Percentiles rank a stretch among this genome's conserved stretches.
Evolutionary conservation across 2,113 vertebrate genomes (phyloP).

Genomic region (Fulica atra): DNA sequence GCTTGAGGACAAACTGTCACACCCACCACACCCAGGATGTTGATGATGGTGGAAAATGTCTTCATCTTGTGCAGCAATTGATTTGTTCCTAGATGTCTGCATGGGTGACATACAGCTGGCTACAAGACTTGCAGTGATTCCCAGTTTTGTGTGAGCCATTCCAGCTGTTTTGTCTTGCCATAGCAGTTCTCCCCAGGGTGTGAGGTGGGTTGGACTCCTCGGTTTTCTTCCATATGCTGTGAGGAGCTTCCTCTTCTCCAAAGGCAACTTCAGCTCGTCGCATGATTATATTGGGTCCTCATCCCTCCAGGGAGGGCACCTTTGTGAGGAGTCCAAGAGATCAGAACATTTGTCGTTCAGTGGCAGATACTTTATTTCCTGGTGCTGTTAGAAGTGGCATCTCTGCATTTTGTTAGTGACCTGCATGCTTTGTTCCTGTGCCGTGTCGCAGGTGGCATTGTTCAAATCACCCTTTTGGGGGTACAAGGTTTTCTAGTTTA

Average conservation of each 20-base stretch:
- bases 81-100: not conserved
- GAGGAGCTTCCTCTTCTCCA: not conserved
- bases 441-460: not conserved
- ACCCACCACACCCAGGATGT: not conserved
- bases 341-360: not conserved
- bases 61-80: not conserved
- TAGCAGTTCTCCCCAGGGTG: not conserved
- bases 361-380: not conserved
- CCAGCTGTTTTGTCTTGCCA: not conserved
- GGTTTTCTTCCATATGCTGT: not conserved
- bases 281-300: not conserved
- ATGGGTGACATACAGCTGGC: rapidly evolving
- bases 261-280: not conserved
- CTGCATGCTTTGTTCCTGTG: not conserved
- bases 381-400: not conserved
- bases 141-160: not conserved
- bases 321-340: not conserved
- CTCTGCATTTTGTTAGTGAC: not conserved
- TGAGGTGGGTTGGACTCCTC: not conserved
- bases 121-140: not conserved
- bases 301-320: not conserved
- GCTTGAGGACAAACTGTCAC: not conserved
- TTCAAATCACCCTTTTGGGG: not conserved
- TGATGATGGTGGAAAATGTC: not conserved
- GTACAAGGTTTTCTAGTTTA: not conserved